Conservation (phyloP, 2,113 vertebrate species). For the Anolis sagrei region DNA sequence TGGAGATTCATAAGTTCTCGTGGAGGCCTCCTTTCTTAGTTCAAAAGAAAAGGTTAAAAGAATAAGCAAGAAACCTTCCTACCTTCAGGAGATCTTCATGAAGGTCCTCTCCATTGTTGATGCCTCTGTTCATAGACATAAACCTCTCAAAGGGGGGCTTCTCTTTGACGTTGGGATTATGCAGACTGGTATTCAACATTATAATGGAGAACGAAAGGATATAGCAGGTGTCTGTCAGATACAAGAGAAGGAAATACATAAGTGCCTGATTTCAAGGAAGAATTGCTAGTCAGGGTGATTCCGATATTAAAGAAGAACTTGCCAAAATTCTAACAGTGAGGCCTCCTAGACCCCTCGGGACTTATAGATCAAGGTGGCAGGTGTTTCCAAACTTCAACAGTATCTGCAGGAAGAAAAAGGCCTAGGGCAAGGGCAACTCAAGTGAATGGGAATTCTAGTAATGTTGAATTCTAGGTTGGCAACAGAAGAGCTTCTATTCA, state of each 20-base stretch:
- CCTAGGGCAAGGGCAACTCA: background rate
- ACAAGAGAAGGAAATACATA: conserved; percentile 11
- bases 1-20: background rate
- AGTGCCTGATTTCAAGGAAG: background rate
- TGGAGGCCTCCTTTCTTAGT: background rate
- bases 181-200: conserved; percentile 97
- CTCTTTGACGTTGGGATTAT: conserved; percentile 96
- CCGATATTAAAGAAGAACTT: no score
- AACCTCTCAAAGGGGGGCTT: conserved; percentile 91
- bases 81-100: conserved; percentile 88
- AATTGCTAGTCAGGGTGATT: background rate
- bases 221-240: conserved; percentile 90
- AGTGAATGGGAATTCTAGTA: no score
- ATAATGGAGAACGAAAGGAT: conserved; percentile 96
- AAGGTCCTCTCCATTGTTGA: conserved; percentile 88
- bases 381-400: background rate
- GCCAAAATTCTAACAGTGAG: background rate
- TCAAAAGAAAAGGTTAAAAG: background rate
- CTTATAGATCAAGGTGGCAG: background rate
- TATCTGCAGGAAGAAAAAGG: background rate
- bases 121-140: conserved; percentile 92
- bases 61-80: conserved; percentile 31
- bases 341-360: background rate
- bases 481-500: no score
- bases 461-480: no score